Percentiles rank a stretch among this genome's conserved stretches.
Evolutionary conservation across 2,113 vertebrate species (phyloP).

Genomic region (Anoplopoma fimbria): DNA sequence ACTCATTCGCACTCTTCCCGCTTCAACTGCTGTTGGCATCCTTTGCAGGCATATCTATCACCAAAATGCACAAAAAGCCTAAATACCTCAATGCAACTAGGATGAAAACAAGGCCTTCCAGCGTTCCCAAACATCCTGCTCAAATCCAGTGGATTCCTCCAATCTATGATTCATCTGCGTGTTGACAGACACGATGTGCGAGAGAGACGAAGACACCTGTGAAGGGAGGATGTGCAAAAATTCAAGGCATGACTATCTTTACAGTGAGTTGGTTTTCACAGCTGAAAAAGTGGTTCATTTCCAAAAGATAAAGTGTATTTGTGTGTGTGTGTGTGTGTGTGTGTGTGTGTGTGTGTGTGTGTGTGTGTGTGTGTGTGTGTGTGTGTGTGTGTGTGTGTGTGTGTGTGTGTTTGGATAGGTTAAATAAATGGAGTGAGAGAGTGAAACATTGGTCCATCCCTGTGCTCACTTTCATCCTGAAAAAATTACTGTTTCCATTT

Average conservation of each 20-base stretch:
- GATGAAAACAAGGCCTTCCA: conserved; percentile 63
- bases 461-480: conserved; percentile 41
- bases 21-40: conserved; percentile 40
- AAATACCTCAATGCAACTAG: conserved; percentile 38
- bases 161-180: conserved; percentile 54
- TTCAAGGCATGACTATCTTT: conserved; percentile 48
- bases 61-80: conserved; percentile 22
- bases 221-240: conserved; percentile 50
- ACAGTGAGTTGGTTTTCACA: conserved; percentile 12
- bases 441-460: neutral
- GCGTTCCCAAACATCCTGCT: conserved; percentile 68
- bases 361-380: neutral
- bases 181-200: conserved; percentile 65
- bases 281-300: conserved; percentile 25
- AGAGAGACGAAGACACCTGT: conserved; percentile 65
- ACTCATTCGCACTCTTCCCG: conserved; percentile 25
- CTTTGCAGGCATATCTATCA: conserved; percentile 46
- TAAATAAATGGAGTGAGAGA: conserved; percentile 1
- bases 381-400: neutral
- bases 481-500: conserved; percentile 46
- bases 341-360: neutral
- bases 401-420: conserved; percentile 6
- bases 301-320: conserved; percentile 2
- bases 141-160: conserved; percentile 40
- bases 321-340: neutral